phyloP scores from a whole-genome alignment of 2,113 vertebrate species.

The Pseudorhombus dupliciocellatus region DNA sequence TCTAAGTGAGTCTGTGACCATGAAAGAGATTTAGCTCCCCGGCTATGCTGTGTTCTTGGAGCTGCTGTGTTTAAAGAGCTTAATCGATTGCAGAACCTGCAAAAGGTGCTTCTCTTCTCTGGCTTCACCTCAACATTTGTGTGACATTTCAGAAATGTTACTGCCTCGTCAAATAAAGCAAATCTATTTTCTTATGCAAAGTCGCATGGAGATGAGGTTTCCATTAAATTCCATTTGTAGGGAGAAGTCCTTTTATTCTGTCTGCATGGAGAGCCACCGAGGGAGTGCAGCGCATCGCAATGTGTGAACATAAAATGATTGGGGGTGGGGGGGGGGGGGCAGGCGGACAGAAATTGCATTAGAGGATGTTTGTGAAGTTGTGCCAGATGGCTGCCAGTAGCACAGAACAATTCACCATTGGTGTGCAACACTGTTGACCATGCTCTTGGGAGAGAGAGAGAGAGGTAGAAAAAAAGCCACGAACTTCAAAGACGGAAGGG shows the following conservation, averaged over 20 bases:
- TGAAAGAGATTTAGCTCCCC: conserved; percentile 35
- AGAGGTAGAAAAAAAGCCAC: conserved; percentile 19
- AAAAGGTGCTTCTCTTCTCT: too few species aligned
- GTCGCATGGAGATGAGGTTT: conserved; percentile 15
- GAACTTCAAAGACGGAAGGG: conserved; percentile 57
- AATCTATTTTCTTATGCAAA: background rate
- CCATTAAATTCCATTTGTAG: conserved; percentile 20
- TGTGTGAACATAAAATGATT: conserved; percentile 60
- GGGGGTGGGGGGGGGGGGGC: conserved; percentile 32
- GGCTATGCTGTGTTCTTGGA: conserved; percentile 1
- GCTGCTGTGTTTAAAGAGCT: conserved; percentile 1
- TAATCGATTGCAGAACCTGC: conserved; percentile 16
- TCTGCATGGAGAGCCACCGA: background rate
- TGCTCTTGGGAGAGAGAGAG: conserved; percentile 22
- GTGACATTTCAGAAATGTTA: too few species aligned
- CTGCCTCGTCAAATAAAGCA: too few species aligned
- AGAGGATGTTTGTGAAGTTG: conserved; percentile 62
- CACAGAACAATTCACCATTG: conserved; percentile 58
- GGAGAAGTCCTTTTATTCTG: background rate
- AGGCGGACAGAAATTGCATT: conserved; percentile 61
- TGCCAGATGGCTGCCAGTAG: conserved; percentile 71
- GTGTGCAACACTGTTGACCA: conserved; percentile 54
- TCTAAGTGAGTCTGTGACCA: conserved; percentile 6
- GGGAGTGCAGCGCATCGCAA: conserved; percentile 6
- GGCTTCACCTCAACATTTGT: background rate